Conservation (phyloP, 2,888 invertebrate species). For the Copidosoma aretas region DNA sequence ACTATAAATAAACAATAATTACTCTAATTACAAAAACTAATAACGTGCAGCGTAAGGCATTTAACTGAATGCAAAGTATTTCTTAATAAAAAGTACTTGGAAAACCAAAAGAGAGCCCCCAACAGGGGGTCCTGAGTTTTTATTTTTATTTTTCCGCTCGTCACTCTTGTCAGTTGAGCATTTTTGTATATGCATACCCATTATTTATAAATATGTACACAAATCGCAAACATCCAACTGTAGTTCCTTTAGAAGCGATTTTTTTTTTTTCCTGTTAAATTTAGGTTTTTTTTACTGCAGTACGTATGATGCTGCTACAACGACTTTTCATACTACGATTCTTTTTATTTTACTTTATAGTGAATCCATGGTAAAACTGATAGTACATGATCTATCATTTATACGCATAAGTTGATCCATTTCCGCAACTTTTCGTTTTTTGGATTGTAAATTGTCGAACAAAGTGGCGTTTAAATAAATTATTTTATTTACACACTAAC, state of each 20-base stretch:
- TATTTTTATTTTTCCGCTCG: slow-evolving; percentile 22
- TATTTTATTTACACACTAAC: slow-evolving; percentile 36
- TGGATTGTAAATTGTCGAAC: slow-evolving; percentile 38
- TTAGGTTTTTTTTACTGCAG: slow-evolving; percentile 1
- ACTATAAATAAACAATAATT: slow-evolving; percentile 61
- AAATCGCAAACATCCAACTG: slow-evolving; percentile 28
- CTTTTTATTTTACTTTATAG: slow-evolving; percentile 5
- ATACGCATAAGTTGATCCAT: background rate
- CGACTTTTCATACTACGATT: slow-evolving; percentile 29
- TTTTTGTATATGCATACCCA: background rate
- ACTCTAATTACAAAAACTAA: slow-evolving; percentile 60
- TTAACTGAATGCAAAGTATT: slow-evolving; percentile 62
- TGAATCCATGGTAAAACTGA: too few relatives aligned
- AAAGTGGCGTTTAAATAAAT: slow-evolving; percentile 37
- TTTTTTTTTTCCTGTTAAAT: slow-evolving; percentile 23
- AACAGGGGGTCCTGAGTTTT: slow-evolving; percentile 21
- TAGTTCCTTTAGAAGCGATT: slow-evolving; percentile 39
- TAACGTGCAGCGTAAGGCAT: slow-evolving; percentile 62
- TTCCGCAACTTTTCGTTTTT: slow-evolving; percentile 35
- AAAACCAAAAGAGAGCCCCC: slow-evolving; percentile 48
- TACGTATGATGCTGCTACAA: slow-evolving; percentile 17
- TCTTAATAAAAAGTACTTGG: slow-evolving; percentile 63
- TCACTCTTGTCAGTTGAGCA: too few relatives aligned
- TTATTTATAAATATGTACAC: background rate
- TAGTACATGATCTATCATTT: too few relatives aligned